phyloP scores from a whole-genome alignment of 2,797 vertebrate genomes.

The Macroramphosus scolopax region DNA sequence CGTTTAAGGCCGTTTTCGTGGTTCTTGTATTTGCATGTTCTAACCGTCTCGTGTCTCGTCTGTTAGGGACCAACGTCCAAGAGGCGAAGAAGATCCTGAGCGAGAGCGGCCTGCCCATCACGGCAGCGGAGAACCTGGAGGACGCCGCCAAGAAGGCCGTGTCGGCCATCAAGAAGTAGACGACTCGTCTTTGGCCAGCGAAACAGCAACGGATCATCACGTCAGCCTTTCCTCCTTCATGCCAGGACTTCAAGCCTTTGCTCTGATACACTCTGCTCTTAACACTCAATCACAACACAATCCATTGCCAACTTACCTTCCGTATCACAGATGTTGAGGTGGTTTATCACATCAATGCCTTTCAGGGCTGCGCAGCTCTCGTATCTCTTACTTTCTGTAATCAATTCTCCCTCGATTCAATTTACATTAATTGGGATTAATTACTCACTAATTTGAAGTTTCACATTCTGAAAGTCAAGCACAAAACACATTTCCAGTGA shows the following conservation, averaged over 20 bases:
- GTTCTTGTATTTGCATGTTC: background rate
- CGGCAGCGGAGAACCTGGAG: constrained; percentile 86
- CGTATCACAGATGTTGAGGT: background rate
- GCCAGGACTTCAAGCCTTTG: too few species aligned
- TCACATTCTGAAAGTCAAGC: background rate
- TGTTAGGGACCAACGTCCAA: constrained; percentile 89
- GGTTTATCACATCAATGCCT: background rate
- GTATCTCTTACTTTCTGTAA: background rate
- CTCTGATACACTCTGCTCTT: too few species aligned
- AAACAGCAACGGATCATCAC: too few species aligned
- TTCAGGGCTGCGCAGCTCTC: background rate
- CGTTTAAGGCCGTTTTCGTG: constrained; percentile 25
- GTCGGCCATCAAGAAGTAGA: constrained; percentile 86
- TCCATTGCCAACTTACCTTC: too few species aligned
- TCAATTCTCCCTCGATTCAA: background rate
- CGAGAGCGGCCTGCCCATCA: constrained; percentile 92
- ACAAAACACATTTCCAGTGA: background rate
- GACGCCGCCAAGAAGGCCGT: constrained; percentile 96
- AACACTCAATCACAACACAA: too few species aligned
- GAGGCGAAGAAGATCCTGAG: constrained; percentile 91
- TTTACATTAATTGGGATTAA: constrained; percentile 8
- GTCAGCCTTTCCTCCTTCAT: too few species aligned
- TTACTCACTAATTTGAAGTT: background rate
- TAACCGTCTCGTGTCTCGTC: constrained; percentile 8
- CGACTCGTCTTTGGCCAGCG: background rate